Conservation (phyloP, 2,113 vertebrate species). For the Rissa tridactyla region DNA sequence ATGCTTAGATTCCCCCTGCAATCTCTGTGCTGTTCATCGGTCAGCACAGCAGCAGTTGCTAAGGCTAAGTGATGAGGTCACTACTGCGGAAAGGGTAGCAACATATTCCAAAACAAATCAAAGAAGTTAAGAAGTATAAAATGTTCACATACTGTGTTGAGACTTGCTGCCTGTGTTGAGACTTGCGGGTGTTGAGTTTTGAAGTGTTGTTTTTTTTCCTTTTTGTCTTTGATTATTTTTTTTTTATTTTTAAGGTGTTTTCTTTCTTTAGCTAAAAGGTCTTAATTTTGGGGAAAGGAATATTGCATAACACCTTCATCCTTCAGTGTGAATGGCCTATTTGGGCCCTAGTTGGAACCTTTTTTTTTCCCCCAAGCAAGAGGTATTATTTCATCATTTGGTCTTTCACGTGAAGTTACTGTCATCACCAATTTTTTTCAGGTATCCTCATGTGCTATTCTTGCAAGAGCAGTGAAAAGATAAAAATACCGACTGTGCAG, state of each 20-base stretch:
- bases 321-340: background rate
- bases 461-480: background rate
- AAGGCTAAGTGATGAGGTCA: slow-evolving; percentile 4
- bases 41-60: background rate
- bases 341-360: background rate
- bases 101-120: background rate
- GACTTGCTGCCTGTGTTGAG: background rate
- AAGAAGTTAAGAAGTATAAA: background rate
- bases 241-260: background rate
- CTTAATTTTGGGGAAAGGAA: background rate
- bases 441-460: background rate
- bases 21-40: background rate
- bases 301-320: background rate
- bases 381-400: background rate
- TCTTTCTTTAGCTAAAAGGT: background rate
- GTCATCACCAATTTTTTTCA: background rate
- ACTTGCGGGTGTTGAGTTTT: background rate
- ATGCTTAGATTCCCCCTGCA: background rate
- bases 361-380: background rate
- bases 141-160: background rate
- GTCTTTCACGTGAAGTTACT: background rate
- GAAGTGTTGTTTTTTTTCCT: background rate
- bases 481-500: background rate
- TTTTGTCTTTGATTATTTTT: background rate
- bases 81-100: background rate